phyloP scores from a whole-genome alignment of 1,140 invertebrate genomes.

The Zaprionus inermis region DNA sequence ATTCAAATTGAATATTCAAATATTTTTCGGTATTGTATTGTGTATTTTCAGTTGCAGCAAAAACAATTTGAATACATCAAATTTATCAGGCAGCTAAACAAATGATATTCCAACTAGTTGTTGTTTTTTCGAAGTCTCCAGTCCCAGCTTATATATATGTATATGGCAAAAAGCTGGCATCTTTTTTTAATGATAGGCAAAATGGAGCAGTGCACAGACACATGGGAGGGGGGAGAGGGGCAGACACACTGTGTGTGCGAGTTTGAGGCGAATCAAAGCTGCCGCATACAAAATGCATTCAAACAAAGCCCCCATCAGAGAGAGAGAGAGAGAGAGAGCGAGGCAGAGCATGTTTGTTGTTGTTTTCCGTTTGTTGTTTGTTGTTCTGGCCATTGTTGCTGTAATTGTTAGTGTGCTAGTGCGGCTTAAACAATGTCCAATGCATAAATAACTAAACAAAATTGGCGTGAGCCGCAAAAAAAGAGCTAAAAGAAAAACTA shows the following conservation, averaged over 20 bases:
- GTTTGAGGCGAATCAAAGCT: constrained; percentile 63
- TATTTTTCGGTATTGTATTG: constrained; percentile 37
- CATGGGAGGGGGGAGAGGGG: not conserved
- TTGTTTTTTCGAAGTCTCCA: not conserved
- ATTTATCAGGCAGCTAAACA: constrained; percentile 20
- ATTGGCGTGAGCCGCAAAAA: constrained; percentile 43
- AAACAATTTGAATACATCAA: constrained; percentile 41
- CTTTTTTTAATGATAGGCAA: constrained; percentile 6
- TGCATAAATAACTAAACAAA: constrained; percentile 73
- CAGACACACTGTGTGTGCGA: constrained; percentile 41
- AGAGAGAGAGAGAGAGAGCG: not conserved
- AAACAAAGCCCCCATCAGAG: constrained; percentile 50
- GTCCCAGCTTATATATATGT: not conserved
- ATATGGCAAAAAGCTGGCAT: not conserved
- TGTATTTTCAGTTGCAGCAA: constrained; percentile 24
- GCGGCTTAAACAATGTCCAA: constrained; percentile 72
- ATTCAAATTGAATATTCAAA: constrained; percentile 43
- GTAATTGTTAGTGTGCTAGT: constrained; percentile 43
- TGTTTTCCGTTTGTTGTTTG: too few relatives aligned
- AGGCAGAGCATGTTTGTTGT: not conserved
- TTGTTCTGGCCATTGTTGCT: constrained; percentile 9
- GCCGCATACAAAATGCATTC: constrained; percentile 48
- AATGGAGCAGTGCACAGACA: constrained; percentile 10
- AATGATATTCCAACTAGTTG: constrained; percentile 25
- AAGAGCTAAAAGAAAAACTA: constrained; percentile 27